These are phyloP conservation scores for Anguilla obscura DNA, from an alignment of 2,797 vertebrate genomes.

Conservation along the genomic window DNA sequence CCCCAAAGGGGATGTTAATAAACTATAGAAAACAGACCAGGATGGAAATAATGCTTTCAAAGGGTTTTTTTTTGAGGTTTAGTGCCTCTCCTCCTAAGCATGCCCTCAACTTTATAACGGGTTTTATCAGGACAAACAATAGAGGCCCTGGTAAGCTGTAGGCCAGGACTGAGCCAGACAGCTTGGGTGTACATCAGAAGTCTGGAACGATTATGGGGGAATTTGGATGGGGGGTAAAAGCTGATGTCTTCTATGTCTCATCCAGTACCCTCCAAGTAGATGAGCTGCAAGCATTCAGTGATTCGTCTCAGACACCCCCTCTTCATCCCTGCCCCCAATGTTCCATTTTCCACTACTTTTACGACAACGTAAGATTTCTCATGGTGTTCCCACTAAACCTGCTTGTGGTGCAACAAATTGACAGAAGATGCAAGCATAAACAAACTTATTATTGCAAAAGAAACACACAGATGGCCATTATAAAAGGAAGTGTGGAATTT, in stretches of 20 bases:
- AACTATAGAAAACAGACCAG: not conserved
- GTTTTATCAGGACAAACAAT: not conserved
- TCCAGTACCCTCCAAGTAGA: not conserved
- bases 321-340: not conserved
- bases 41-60: not conserved
- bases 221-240: not conserved
- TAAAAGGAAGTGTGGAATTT: slow-evolving; percentile 17
- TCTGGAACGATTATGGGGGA: not conserved
- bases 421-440: not conserved
- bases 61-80: not conserved
- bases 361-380: not conserved
- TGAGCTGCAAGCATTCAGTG: slow-evolving; percentile 5
- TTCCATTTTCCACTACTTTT: not conserved
- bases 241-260: not conserved
- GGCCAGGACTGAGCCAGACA: slow-evolving; percentile 1
- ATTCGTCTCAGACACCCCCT: not conserved
- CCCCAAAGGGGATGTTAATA: slow-evolving; percentile 13
- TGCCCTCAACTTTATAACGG: not conserved
- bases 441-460: slow-evolving; percentile 17
- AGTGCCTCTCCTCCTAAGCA: not conserved
- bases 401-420: not conserved
- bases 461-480: slow-evolving; percentile 20
- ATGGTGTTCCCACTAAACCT: not conserved
- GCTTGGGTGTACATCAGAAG: not conserved
- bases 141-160: not conserved